These are phyloP conservation scores for Gastrophysa polygoni DNA, from an alignment of 2,888 invertebrate species.

Conservation along the genomic window DNA sequence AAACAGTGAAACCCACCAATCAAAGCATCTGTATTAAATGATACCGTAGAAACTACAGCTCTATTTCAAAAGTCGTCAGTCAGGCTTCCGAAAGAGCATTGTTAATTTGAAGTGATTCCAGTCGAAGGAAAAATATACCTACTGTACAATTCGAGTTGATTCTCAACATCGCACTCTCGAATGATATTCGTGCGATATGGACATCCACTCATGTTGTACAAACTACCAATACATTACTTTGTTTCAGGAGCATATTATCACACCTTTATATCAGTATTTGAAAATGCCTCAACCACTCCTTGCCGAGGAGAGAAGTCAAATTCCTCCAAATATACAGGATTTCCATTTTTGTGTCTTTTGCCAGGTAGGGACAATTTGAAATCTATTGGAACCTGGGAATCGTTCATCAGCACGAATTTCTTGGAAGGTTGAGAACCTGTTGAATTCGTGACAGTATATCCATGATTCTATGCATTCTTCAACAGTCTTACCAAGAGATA, in stretches of 20 bases:
- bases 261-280: conserved; percentile 38
- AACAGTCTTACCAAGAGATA: conserved; percentile 61
- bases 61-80: no score
- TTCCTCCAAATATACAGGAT: conserved; percentile 63
- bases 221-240: no score
- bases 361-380: conserved; percentile 56
- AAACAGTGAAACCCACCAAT: no score
- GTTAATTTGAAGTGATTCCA: no score
- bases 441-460: neutral
- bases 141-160: no score
- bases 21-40: no score
- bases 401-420: conserved; percentile 62
- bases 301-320: conserved; percentile 61
- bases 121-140: no score
- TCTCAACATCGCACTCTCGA: no score
- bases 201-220: no score
- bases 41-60: no score
- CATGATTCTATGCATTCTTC: neutral
- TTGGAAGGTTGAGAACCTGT: conserved; percentile 13
- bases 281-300: conserved; percentile 57
- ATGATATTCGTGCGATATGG: no score
- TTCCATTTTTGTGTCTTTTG: neutral
- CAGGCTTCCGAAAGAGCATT: no score
- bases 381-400: conserved; percentile 64
- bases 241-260: neutral